Base-by-base conservation (phyloP, 1,140 invertebrate species). In the Penaeus vannamei region DNA sequence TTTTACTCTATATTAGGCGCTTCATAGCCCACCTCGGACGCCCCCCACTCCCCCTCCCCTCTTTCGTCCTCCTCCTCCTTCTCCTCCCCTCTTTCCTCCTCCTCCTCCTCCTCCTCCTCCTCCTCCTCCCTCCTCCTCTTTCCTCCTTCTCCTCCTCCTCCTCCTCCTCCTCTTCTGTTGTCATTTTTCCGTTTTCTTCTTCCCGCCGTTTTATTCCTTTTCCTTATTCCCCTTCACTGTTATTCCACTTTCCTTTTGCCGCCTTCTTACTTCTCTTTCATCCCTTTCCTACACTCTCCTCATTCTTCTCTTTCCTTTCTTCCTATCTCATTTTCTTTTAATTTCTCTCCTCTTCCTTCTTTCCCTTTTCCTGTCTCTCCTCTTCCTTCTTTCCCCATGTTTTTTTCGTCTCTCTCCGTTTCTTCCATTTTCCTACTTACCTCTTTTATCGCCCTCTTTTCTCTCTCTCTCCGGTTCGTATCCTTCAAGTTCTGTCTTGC, bases 1-100 rank as follows among this genome's bases (percentile, higher is more conserved):
- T 26, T 36, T 64, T 81, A 80, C 76, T 26, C 20, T 62, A 60
- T 89, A 64, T 92, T 20, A 92, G 72, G 26, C 59, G 85, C 36
- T 76, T 36, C 76, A 83, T 77, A 62, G 46, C 66, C 29, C 23
- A 64, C 32, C 83, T 64, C 60, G 62, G 29, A n/a, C 66, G 60
- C 2, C 53, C 53, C 53, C 17, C 53, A 14, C 17, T 12, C 53
- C 12, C 17, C 12, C 53, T 17, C 53, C 53, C 17, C 17, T 2
- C 14, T 12, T 10, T 12, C 53, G 0, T 17, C 53, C 14, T 17
- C 53, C 12, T 2, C 53, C 14, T 12, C 26, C 17, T 32, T 29
- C 19, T 10, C 36, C n/a, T 23, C 19, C n/a, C n/a, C 14, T 22
- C 3, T 26, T 32, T 29, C 7, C 17, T 22, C 26, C 32, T 76